Evolutionary conservation across 2,888 invertebrate genomes (phyloP).

Genomic region (Leuctra nigra): DNA sequence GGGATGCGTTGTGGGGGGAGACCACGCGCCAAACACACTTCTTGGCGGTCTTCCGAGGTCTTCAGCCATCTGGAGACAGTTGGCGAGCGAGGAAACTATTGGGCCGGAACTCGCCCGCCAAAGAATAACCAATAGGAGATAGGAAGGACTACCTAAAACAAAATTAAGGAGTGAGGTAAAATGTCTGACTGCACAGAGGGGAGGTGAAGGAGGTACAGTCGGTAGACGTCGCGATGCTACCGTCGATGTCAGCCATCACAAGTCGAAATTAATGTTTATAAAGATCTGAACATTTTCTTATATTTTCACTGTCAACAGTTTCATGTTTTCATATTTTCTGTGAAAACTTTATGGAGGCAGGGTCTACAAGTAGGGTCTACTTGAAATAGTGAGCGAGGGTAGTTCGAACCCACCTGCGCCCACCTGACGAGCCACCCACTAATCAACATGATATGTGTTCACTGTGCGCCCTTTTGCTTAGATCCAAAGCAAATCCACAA

Average conservation of each 20-base stretch:
- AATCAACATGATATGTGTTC: slow-evolving; percentile 11
- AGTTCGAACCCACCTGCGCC: too few relatives aligned
- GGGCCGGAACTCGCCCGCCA: slow-evolving; percentile 24
- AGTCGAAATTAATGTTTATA: too few relatives aligned
- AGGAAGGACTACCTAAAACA: slow-evolving; percentile 9
- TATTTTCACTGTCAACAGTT: too few relatives aligned
- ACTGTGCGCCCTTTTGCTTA: slow-evolving; percentile 16
- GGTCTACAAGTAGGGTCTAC: too few relatives aligned
- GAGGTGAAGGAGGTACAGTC: neutral
- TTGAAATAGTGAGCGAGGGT: too few relatives aligned
- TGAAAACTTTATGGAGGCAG: too few relatives aligned
- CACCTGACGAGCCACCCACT: slow-evolving; percentile 3
- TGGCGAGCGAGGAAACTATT: slow-evolving; percentile 25
- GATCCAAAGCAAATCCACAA: too few relatives aligned
- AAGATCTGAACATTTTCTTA: too few relatives aligned
- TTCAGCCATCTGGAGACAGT: slow-evolving; percentile 26
- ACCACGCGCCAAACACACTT: slow-evolving; percentile 26
- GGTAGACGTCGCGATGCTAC: slow-evolving; percentile 10
- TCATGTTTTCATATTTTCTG: too few relatives aligned
- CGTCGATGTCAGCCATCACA: neutral
- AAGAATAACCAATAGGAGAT: slow-evolving; percentile 15
- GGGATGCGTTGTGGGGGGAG: neutral
- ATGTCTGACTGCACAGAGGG: neutral
- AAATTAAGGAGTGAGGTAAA: neutral
- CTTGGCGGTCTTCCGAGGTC: slow-evolving; percentile 20